A percentile compares a stretch with the other conserved stretches of the same genome.
These are phyloP conservation scores for Todiramphus saurophagus DNA, from an alignment of 2,113 vertebrate species.

Conservation along the genomic window DNA sequence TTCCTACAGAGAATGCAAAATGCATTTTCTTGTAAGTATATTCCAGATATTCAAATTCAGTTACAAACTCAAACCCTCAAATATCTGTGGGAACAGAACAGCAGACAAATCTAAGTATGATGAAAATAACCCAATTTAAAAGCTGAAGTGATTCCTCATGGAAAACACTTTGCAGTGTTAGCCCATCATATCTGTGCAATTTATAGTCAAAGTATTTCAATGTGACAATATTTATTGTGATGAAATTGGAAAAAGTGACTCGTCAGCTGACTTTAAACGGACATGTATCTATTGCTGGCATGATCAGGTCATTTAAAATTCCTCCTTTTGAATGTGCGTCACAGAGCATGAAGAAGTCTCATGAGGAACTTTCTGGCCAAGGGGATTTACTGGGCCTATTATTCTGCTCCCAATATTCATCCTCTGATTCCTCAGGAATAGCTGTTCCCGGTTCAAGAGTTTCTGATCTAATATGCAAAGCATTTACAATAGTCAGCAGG, in stretches of 20 bases:
- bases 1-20: not conserved
- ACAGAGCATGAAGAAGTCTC: constrained; percentile 28
- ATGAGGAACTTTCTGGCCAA: constrained; percentile 53
- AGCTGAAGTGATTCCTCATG: not conserved
- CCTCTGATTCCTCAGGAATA: constrained; percentile 57
- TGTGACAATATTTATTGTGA: not conserved
- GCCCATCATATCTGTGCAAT: not conserved
- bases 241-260: constrained; percentile 54
- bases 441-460: constrained; percentile 30
- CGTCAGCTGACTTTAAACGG: constrained; percentile 6
- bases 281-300: not conserved
- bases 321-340: constrained; percentile 51
- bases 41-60: not conserved
- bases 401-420: constrained; percentile 58
- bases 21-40: not conserved
- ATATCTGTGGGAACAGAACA: not conserved
- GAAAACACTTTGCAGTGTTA: not conserved
- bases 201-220: not conserved
- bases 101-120: not conserved
- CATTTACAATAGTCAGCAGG: constrained; percentile 78
- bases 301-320: constrained; percentile 12
- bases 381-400: constrained; percentile 62
- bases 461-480: constrained; percentile 70
- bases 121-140: not conserved
- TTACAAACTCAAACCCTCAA: not conserved